Percentiles rank a stretch among this genome's conserved stretches.
phyloP scores from a whole-genome alignment of 2,797 vertebrate genomes.

The Mionectes olivaceus region DNA sequence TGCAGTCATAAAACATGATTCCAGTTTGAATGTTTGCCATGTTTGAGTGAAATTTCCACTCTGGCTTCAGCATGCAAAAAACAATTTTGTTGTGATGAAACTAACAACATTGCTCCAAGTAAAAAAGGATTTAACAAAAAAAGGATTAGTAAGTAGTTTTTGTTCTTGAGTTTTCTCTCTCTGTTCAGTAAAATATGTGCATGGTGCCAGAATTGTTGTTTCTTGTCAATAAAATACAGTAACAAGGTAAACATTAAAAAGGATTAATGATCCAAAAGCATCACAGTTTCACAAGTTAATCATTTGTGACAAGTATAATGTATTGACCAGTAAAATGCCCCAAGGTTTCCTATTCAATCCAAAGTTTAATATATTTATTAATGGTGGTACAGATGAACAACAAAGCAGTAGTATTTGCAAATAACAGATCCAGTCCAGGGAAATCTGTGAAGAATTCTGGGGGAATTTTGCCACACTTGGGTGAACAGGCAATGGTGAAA shows the following conservation, averaged over 20 bases:
- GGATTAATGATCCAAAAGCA: slow-evolving; percentile 21
- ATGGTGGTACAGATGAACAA: not conserved
- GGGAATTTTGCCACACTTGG: not conserved
- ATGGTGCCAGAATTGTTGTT: not conserved
- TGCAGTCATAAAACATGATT: not conserved
- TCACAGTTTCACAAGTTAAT: slow-evolving; percentile 18
- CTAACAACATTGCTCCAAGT: not conserved
- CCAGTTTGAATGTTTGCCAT: slow-evolving; percentile 1
- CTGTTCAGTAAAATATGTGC: not conserved
- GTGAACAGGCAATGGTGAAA: not conserved
- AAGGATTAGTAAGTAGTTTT: not conserved
- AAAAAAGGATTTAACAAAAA: slow-evolving; percentile 24
- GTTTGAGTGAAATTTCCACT: not conserved
- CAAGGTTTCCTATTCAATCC: slow-evolving; percentile 9
- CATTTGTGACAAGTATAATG: slow-evolving; percentile 4
- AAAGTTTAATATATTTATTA: slow-evolving; percentile 8
- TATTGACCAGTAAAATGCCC: slow-evolving; percentile 39
- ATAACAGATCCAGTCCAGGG: not conserved
- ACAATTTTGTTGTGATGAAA: not conserved
- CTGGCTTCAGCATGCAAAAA: not conserved
- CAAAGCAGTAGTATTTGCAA: not conserved
- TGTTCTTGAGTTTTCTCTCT: not conserved
- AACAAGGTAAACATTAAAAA: slow-evolving; percentile 37
- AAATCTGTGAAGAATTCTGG: not conserved
- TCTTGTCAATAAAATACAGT: slow-evolving; percentile 27